Evolutionary conservation across 2,888 invertebrate species (phyloP).

Genomic region (Periphyllus acericola): DNA sequence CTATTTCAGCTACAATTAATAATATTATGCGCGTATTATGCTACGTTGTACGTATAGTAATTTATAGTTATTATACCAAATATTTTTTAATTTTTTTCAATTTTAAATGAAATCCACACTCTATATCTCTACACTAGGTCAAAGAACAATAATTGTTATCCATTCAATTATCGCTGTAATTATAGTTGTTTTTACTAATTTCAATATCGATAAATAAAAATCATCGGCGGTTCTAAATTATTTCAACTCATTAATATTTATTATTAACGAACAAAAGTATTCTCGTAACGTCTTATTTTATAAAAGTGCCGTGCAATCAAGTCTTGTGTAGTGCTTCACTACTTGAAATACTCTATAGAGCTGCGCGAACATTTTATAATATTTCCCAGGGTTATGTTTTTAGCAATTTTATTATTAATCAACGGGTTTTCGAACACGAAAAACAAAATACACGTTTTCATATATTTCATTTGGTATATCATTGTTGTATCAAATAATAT

Average conservation of each 20-base stretch:
- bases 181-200: background rate
- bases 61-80: too few relatives aligned
- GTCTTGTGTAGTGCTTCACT: slow-evolving; percentile 9
- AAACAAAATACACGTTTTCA: background rate
- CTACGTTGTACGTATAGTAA: too few relatives aligned
- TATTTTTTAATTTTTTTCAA: too few relatives aligned
- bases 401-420: background rate
- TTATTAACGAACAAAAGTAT: slow-evolving; percentile 15
- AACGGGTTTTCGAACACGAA: background rate
- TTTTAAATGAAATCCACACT: too few relatives aligned
- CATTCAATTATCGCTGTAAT: background rate
- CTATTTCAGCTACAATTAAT: too few relatives aligned
- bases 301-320: slow-evolving; percentile 15
- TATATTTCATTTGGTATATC: background rate
- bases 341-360: slow-evolving; percentile 1
- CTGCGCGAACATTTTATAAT: background rate
- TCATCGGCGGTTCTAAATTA: background rate
- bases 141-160: background rate
- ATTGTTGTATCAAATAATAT: too few relatives aligned
- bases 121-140: too few relatives aligned
- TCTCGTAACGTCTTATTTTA: slow-evolving; percentile 11
- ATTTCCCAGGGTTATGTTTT: background rate
- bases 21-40: too few relatives aligned
- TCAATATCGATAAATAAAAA: background rate
- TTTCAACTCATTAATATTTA: slow-evolving; percentile 35